These are phyloP conservation scores for Steinernema scapterisci DNA, from an alignment of 2,888 invertebrate genomes.

Conservation along the genomic window DNA sequence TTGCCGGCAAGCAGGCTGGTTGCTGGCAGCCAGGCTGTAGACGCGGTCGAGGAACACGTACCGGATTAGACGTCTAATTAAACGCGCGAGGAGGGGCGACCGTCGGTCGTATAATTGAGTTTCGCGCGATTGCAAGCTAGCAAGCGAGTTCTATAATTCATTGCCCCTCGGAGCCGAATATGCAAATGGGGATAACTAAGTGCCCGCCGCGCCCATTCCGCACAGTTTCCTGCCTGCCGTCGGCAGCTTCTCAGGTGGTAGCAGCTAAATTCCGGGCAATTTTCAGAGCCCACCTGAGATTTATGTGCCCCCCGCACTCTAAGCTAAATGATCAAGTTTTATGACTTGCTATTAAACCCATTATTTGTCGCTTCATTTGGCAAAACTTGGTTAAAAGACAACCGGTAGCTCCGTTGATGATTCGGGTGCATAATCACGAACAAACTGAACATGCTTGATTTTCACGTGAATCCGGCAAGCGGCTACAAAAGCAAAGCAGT, in stretches of 20 bases:
- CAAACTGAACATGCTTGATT: too few relatives aligned
- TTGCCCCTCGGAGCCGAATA: slow-evolving; percentile 5
- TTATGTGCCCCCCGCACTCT: background rate
- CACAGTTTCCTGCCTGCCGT: background rate
- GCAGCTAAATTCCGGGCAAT: background rate
- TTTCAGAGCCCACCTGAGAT: background rate
- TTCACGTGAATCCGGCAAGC: too few relatives aligned
- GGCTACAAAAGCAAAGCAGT: too few relatives aligned
- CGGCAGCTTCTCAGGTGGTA: background rate
- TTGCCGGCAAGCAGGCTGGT: background rate
- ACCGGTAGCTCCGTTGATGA: too few relatives aligned
- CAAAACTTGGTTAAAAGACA: too few relatives aligned
- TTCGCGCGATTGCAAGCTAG: slow-evolving; percentile 18
- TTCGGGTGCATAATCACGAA: too few relatives aligned
- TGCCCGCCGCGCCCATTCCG: too few relatives aligned
- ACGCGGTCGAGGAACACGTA: slow-evolving; percentile 13
- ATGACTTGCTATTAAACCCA: background rate
- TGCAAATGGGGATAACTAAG: slow-evolving; percentile 8
- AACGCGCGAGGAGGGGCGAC: slow-evolving; percentile 27
- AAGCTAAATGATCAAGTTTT: background rate
- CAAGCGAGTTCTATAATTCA: slow-evolving; percentile 28
- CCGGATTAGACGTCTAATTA: slow-evolving; percentile 32
- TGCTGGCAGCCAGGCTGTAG: background rate
- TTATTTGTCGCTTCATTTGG: too few relatives aligned
- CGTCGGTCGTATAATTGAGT: slow-evolving; percentile 2